Evolutionary conservation across 2,888 invertebrate species (phyloP), one percentile per base, ranked within the genome.

Genomic region (Pseudanteris insignis): DNA sequence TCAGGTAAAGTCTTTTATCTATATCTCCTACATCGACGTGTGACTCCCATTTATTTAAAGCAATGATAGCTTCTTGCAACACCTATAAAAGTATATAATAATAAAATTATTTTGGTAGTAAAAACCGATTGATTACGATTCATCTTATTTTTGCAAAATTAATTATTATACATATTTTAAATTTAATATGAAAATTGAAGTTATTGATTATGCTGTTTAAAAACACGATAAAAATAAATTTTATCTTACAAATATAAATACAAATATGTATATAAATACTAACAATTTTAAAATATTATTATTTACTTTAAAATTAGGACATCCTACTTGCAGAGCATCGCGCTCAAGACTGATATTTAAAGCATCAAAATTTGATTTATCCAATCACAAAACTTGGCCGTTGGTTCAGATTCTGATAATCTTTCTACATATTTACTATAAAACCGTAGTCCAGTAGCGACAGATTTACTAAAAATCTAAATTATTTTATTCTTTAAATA

Each of bases 391-490:
- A 26, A 26, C 5, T 26, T n/a, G 8, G 26, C 26, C 26, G 26
- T 26, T n/a, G 26, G 8, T 6, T 26, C 26, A 26, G 26, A 26
- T 6, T 26, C 26, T 6, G 26, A 26, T 6, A 26, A n/a, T 26
- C 8, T n/a, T 26, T 26, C 8, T 6, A 26, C 26, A 4, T n/a
- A 26, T 26, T 26, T 26, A 26, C 26, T 26, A 26, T 26, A 26
- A 26, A 26, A 26, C 8, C 26, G 3, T 26, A 26, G 8, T 4
- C 26, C 26, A 26, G 26, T n/a, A 26, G 26, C 26, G 26, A 26
- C 26, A 26, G 26, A 26, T 26, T 26, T 26, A 26, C 26, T 26
- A n/a, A 26, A 26, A 26, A 26, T 26, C 26, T 26, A 26, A 26
- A n/a, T n/a, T n/a, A n/a, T n/a, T n/a, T n/a, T n/a, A n/a, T n/a